These are phyloP conservation scores for Drosophila antonietae DNA, from an alignment of 2,888 invertebrate species.

Conservation along the genomic window DNA sequence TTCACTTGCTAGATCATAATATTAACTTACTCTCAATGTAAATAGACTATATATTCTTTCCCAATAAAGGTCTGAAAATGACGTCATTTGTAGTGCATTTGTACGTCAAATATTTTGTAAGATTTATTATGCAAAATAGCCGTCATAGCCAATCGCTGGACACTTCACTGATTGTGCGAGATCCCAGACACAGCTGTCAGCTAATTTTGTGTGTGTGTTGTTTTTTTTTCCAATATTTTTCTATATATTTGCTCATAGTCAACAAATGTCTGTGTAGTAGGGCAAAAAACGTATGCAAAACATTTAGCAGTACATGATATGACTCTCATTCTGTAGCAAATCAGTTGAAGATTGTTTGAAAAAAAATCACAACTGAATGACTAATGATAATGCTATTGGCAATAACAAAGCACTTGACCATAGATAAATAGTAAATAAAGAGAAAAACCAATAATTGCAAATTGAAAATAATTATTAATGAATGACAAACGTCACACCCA, in stretches of 20 bases:
- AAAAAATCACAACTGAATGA: constrained; percentile 31
- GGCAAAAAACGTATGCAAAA: constrained; percentile 36
- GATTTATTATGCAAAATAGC: constrained; percentile 25
- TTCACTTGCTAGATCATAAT: too few species aligned
- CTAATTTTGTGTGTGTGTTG: constrained; percentile 1
- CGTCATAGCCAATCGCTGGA: constrained; percentile 21
- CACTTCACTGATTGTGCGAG: constrained; percentile 25
- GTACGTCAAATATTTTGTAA: constrained; percentile 12
- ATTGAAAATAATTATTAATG: constrained; percentile 29
- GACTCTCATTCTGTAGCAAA: constrained; percentile 50
- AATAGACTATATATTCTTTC: too few species aligned
- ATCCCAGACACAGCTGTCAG: constrained; percentile 42
- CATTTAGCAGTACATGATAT: constrained; percentile 10
- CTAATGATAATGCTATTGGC: constrained; percentile 50
- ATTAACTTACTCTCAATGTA: too few species aligned
- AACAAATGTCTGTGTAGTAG: constrained; percentile 15
- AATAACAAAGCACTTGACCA: constrained; percentile 25
- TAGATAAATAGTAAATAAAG: constrained; percentile 5
- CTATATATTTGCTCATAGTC: constrained; percentile 10
- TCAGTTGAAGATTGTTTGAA: constrained; percentile 3
- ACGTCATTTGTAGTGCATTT: constrained; percentile 15
- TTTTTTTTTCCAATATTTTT: background rate
- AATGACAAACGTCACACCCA: constrained; percentile 29
- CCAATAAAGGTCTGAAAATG: background rate
- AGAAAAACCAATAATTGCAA: constrained; percentile 30